A percentile compares a stretch with the other conserved stretches of the same genome.
Evolutionary conservation across 2,797 vertebrate species (phyloP).

Genomic region (Poeciliopsis turneri): DNA sequence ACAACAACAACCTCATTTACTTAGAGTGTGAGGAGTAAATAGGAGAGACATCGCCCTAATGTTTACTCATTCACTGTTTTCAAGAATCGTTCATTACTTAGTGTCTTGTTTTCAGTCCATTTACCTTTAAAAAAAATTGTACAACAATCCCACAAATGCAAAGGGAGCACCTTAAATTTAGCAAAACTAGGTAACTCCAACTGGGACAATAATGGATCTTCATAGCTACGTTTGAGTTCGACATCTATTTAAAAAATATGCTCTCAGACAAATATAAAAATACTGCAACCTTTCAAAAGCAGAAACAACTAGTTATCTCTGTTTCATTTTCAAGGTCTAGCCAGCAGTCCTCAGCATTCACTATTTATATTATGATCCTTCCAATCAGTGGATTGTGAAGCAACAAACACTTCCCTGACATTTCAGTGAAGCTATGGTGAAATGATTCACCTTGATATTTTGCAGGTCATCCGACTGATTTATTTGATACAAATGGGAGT

Average conservation of each 20-base stretch:
- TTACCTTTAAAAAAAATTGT: neutral
- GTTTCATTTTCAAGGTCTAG: neutral
- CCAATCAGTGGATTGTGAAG: constrained; percentile 14
- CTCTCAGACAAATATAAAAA: neutral
- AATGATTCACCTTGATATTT: constrained; percentile 31
- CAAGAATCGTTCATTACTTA: neutral
- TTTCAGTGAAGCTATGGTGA: constrained; percentile 16
- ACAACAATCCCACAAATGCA: neutral
- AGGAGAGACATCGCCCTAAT: neutral
- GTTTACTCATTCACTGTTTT: neutral
- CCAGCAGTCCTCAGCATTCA: neutral
- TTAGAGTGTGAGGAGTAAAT: neutral
- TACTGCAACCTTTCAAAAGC: neutral
- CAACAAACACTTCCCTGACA: constrained; percentile 12
- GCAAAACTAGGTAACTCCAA: neutral
- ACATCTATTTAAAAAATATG: neutral
- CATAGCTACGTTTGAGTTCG: neutral
- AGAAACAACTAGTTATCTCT: constrained; percentile 25
- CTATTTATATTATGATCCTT: constrained; percentile 1
- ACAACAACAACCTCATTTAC: constrained; percentile 32
- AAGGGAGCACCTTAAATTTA: neutral
- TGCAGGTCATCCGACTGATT: constrained; percentile 34
- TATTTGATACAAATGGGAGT: constrained; percentile 11
- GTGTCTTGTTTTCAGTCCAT: neutral
- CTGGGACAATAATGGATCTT: neutral